Percentiles rank a stretch among this genome's conserved stretches.
Evolutionary conservation across 2,113 vertebrate genomes (phyloP).

Genomic region (Thymallus thymallus): DNA sequence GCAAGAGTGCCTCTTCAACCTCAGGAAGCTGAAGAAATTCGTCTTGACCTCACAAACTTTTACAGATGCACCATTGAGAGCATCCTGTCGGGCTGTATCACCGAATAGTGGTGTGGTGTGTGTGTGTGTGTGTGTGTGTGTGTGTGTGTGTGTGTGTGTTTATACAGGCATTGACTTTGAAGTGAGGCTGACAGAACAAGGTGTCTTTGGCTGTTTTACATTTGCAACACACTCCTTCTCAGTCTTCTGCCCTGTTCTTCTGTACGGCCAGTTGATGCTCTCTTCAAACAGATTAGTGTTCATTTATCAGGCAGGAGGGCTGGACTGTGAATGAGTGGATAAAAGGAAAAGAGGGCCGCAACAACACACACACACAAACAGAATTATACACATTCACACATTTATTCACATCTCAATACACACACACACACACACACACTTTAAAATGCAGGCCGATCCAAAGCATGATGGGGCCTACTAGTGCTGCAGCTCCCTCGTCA

Average conservation of each 20-base stretch:
- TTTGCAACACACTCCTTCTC: slow-evolving; percentile 22
- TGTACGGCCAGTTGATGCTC: background rate
- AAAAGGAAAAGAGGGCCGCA: background rate
- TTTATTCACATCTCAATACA: no score
- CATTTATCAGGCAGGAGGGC: slow-evolving; percentile 17
- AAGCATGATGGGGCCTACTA: background rate
- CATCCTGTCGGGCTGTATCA: no score
- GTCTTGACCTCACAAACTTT: no score
- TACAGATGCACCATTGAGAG: no score
- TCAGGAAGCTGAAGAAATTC: no score
- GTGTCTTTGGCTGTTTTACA: slow-evolving; percentile 33
- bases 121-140: background rate
- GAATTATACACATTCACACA: no score
- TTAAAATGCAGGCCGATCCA: background rate
- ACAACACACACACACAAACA: slow-evolving; percentile 10
- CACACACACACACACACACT: no score
- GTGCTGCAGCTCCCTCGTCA: slow-evolving; percentile 21
- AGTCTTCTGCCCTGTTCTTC: slow-evolving; percentile 22
- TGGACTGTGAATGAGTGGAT: slow-evolving; percentile 6
- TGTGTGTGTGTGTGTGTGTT: background rate
- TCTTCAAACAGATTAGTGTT: slow-evolving; percentile 21
- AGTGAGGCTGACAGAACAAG: slow-evolving; percentile 34
- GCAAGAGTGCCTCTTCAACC: no score
- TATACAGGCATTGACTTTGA: slow-evolving; percentile 26
- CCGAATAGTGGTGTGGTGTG: no score